These are phyloP conservation scores for Hystrix brachyura DNA, from an alignment of 2,113 vertebrate species.

Conservation along the genomic window DNA sequence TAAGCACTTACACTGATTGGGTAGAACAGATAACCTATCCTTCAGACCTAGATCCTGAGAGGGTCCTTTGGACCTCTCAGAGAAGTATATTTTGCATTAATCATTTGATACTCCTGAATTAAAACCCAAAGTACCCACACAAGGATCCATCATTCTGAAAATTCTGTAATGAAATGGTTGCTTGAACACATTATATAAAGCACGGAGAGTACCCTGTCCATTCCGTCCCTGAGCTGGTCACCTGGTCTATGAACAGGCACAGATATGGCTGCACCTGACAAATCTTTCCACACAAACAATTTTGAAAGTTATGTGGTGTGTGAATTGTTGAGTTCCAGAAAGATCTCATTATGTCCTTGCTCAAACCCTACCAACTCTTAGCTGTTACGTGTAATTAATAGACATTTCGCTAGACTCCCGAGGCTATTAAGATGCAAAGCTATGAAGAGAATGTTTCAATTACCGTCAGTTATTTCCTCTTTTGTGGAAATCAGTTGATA, in stretches of 20 bases:
- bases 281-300: neutral
- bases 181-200: neutral
- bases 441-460: constrained; percentile 39
- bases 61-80: neutral
- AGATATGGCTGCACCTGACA: neutral
- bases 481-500: constrained; percentile 21
- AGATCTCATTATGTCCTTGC: neutral
- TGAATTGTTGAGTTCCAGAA: constrained; percentile 1
- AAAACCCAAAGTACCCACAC: neutral
- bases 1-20: neutral
- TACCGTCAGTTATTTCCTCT: neutral
- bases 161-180: neutral
- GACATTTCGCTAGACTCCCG: constrained; percentile 7
- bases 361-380: constrained; percentile 39
- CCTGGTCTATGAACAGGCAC: neutral
- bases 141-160: constrained; percentile 28
- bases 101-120: neutral
- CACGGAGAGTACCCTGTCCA: neutral
- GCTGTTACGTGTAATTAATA: constrained; percentile 4
- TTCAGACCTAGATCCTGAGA: neutral
- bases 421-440: constrained; percentile 53
- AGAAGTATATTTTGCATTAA: neutral
- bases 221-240: neutral
- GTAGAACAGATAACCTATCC: neutral
- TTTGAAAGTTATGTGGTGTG: neutral